Evolutionary conservation across 2,797 vertebrate species (phyloP).

Genomic region (Geotrypetes seraphini): DNA sequence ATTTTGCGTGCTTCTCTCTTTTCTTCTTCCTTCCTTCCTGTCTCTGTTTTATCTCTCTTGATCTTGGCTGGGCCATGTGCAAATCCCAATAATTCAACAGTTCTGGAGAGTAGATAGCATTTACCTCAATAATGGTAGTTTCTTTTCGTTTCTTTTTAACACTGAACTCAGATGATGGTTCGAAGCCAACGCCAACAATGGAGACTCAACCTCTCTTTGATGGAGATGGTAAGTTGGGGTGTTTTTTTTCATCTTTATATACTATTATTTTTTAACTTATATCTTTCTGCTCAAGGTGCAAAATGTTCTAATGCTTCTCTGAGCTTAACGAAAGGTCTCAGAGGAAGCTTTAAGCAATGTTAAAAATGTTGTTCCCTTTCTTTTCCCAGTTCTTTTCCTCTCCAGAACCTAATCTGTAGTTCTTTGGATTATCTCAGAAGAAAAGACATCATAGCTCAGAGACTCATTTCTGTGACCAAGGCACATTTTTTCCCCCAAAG

Average conservation of each 20-base stretch:
- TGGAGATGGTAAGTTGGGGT: slow-evolving; percentile 78
- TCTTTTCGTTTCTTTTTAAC: slow-evolving; percentile 99
- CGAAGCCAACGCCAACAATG: slow-evolving; percentile 90
- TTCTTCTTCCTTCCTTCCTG: slow-evolving; percentile 6
- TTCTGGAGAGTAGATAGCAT: slow-evolving; percentile 99
- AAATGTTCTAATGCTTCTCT: too few species aligned
- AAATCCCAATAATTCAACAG: slow-evolving; percentile 98
- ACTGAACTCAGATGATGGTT: slow-evolving; percentile 97
- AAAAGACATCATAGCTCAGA: slow-evolving; percentile 1
- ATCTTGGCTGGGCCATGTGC: slow-evolving; percentile 89
- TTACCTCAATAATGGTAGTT: slow-evolving; percentile 99
- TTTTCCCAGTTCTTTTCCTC: too few species aligned
- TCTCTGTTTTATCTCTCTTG: slow-evolving; percentile 30
- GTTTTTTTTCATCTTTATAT: not conserved
- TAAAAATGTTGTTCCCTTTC: slow-evolving; percentile 24
- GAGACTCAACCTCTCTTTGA: slow-evolving; percentile 80
- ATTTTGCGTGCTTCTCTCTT: not conserved
- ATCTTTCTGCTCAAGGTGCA: too few species aligned
- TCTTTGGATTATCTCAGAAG: slow-evolving; percentile 12
- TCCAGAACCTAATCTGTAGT: slow-evolving; percentile 21
- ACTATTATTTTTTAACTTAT: too few species aligned
- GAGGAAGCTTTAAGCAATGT: slow-evolving; percentile 19
- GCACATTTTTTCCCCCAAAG: too few species aligned
- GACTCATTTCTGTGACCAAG: too few species aligned
- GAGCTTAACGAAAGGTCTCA: slow-evolving; percentile 25